Evolutionary conservation across 2,888 invertebrate species (phyloP), one percentile per base, ranked within the genome.

Genomic region (Amiota minor): DNA sequence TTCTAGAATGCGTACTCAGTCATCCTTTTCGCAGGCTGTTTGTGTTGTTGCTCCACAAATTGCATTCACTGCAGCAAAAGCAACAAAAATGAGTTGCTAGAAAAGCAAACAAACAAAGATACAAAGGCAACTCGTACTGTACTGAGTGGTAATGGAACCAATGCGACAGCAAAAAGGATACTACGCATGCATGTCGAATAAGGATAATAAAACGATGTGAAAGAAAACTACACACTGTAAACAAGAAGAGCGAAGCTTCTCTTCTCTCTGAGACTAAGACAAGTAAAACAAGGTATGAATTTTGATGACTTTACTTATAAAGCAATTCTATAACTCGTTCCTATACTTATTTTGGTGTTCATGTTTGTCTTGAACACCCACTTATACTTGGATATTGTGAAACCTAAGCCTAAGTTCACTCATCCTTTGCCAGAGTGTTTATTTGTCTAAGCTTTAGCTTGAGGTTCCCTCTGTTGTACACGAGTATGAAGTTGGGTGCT

Each of bases 251-350:
- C 12, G 35, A 18, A 35, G 6, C 6, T 35, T 8, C 35, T 35
- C 35, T 6, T 35, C 35, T 35, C 35, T 35, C 35, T 35, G 6
- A 35, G 14, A 16, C n/a, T 45, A n/a, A 12, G 45, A 45, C 35
- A 64, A n/a, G 45, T 9, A 59, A 59, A 16, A 18, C 76, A 76
- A 76, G 76, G 75, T 76, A 76, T 80, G 83, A 79, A 83, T 83
- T 84, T 78, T 79, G 80, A 85, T 85, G 80, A 76, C 78, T 79
- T 64, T 64, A 64, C 45, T 45, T 59, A 16, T 14, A n/a, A 12
- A 14, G 64, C 64, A 14, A 14, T 55, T 55, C 16, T 45, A 45
- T 62, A 78, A 76, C 64, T 76, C 70, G 77, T 59, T 59, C 16
- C 10, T 56, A 56, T 56, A 77, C 77, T 84, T 79, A 78, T 80